Evolutionary conservation across 2,888 invertebrate genomes (phyloP).

Genomic region (Ennomos quercinarius): DNA sequence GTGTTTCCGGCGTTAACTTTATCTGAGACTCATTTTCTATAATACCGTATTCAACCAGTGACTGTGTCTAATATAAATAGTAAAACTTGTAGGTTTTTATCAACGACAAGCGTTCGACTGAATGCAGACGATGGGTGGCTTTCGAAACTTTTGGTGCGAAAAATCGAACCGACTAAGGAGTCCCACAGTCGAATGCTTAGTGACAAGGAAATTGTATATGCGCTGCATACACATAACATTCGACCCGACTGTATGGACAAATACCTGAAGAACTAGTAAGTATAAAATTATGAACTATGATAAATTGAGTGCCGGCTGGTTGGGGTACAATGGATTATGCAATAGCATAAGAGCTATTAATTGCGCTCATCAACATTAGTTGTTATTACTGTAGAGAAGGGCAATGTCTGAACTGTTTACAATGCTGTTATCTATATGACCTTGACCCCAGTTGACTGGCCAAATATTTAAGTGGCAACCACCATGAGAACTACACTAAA

Average conservation of each 20-base stretch:
- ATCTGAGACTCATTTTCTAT: constrained; percentile 50
- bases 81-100: constrained; percentile 68
- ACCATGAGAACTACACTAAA: constrained; percentile 5
- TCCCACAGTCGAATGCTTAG: constrained; percentile 98
- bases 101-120: constrained; percentile 66
- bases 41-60: not conserved
- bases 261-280: constrained; percentile 95
- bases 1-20: constrained; percentile 49
- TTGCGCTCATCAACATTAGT: constrained; percentile 53
- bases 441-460: constrained; percentile 50
- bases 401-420: constrained; percentile 43
- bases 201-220: constrained; percentile 98
- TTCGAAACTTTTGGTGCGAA: constrained; percentile 94
- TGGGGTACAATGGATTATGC: constrained; percentile 62
- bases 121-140: constrained; percentile 92
- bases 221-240: constrained; percentile 97
- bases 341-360: constrained; percentile 63
- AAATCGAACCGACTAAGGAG: constrained; percentile 97
- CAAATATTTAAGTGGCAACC: constrained; percentile 15
- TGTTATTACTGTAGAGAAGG: constrained; percentile 13
- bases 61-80: constrained; percentile 37
- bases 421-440: constrained; percentile 47
- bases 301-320: constrained; percentile 42
- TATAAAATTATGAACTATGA: constrained; percentile 36
- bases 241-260: constrained; percentile 94